Base-by-base conservation (phyloP, 2,113 vertebrate genomes). In the Lepisosteus osseus region DNA sequence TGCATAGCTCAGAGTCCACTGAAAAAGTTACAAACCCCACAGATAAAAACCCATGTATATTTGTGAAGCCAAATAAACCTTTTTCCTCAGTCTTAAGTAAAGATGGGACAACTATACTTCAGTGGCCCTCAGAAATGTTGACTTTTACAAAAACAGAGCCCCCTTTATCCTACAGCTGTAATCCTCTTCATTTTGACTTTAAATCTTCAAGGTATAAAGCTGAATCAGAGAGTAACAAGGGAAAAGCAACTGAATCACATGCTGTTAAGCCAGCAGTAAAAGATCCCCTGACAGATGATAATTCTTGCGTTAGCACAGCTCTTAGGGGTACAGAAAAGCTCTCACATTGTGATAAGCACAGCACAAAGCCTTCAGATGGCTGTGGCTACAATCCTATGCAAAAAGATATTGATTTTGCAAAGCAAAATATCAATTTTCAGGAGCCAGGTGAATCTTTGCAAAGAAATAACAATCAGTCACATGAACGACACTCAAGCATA, bases 121-220 rank as follows among this genome's bases (percentile, higher is more conserved):
- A 94, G 70, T 96, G 95, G 95, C 95, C 95, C 14, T 92, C 94
- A 0, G 95, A 96, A 85, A 95, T 96, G 94, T 77, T 96, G 61
- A 80, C 80, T 70, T 94, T 93, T 64, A 96, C 95, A 6, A 85
- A 67, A 61, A 91, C 91, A 7, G 83, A 89, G 54, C 94, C 94
- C n/a, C 87, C 93, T 0, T 73, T 96, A 79, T 94, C 94, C 4
- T 95, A 94, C 0, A 94, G 94, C 70, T 96, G 95, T 69, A 96
- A 96, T 78, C 95, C 95, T 70, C 89, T 96, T 54, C 93, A 92
- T 79, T 96, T 96, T 86, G 94, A 96, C 77, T 96, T 96, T 73
- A 92, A 87, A 69, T 86, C 89, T 55, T 90, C 91, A 7, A 91
- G 73, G 83, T 56, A 76, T 75, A 90, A 70, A 15, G 80, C 79